phyloP scores from a whole-genome alignment of 2,113 vertebrate species.

The Sminthopsis crassicaudata region DNA sequence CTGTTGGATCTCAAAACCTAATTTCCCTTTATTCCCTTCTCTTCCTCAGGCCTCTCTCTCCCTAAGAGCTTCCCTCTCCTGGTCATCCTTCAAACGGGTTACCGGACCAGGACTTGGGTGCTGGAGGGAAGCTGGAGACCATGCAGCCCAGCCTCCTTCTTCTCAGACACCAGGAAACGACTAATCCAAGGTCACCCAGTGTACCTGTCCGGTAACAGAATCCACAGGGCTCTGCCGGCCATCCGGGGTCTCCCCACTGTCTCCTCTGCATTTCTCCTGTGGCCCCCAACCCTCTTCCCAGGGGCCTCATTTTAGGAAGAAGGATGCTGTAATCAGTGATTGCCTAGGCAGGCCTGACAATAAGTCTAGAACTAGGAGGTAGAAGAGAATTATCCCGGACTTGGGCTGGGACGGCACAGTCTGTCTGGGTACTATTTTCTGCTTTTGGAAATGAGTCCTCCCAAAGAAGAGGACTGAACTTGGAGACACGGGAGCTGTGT shows the following conservation, averaged over 20 bases:
- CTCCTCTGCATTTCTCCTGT: background rate
- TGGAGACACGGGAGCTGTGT: background rate
- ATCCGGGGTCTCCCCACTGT: too few relatives aligned
- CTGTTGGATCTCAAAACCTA: constrained; percentile 29
- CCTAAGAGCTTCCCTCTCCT: background rate
- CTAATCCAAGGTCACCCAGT: background rate
- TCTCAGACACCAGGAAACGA: background rate
- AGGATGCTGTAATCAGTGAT: background rate
- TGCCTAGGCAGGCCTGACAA: background rate
- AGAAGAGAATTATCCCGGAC: background rate
- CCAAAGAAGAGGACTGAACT: background rate
- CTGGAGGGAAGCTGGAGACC: background rate
- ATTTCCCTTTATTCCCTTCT: constrained; percentile 1
- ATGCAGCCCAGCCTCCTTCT: background rate
- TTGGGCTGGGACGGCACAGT: background rate
- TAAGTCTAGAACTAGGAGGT: background rate
- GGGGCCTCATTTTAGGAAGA: background rate
- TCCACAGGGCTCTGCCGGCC: background rate
- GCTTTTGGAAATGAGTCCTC: background rate
- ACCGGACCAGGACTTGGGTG: background rate
- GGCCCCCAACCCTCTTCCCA: background rate
- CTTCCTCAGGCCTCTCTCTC: background rate
- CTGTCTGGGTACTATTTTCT: background rate
- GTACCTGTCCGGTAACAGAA: too few relatives aligned
- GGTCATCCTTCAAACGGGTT: background rate